Evolutionary conservation across 2,797 vertebrate species (phyloP).

Genomic region (Halcyon smyrnensis): DNA sequence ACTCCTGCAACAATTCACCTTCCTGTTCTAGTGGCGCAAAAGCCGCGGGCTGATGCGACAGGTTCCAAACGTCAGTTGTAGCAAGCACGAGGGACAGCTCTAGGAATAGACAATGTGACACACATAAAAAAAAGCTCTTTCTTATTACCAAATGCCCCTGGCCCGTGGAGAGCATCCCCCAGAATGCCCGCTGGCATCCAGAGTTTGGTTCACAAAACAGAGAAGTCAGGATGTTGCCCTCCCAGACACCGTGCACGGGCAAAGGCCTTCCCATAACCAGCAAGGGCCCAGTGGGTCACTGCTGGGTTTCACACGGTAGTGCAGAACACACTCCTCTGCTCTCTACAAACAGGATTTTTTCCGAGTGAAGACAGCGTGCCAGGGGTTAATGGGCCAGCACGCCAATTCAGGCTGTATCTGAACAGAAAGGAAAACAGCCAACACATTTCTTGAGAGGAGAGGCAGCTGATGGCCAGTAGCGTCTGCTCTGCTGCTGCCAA

Average conservation of each 20-base stretch:
- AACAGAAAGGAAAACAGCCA: background rate
- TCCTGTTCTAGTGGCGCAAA: no score
- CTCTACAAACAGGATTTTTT: background rate
- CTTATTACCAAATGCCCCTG: background rate
- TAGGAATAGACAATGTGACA: background rate
- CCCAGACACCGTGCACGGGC: background rate
- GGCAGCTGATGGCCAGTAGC: background rate
- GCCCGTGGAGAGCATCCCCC: background rate
- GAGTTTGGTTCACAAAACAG: background rate
- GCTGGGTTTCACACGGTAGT: background rate
- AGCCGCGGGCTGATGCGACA: background rate
- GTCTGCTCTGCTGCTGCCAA: background rate
- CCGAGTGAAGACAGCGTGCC: background rate
- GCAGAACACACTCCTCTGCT: background rate
- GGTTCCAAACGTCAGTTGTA: background rate
- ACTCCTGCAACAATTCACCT: background rate
- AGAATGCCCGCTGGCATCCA: background rate
- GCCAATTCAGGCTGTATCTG: background rate
- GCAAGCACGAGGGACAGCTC: background rate
- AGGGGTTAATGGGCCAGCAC: background rate
- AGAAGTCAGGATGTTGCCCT: background rate
- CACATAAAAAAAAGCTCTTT: accelerated
- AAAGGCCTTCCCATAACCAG: background rate
- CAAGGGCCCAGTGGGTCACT: no score
- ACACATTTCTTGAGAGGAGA: background rate